Evolutionary conservation across 2,888 invertebrate genomes (phyloP), one percentile per base, ranked within the genome.

Genomic region (Ennomos erosarius): DNA sequence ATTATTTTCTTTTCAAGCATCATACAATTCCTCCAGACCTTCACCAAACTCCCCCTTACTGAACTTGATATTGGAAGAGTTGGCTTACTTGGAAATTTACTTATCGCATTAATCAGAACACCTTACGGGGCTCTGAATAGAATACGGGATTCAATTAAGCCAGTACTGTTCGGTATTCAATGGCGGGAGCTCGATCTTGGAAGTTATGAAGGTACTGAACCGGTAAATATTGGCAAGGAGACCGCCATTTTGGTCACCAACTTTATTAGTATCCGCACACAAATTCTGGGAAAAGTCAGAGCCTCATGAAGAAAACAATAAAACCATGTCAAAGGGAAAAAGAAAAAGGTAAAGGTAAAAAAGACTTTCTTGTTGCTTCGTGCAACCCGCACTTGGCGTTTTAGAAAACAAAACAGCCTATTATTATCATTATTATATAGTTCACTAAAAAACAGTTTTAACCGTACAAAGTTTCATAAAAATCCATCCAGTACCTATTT

Each of bases 71-170:
- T 76, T 73, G 70, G 67, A 69, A 67, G 68, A 69, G 50, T 63
- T 63, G 61, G 70, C 66, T 68, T 65, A 73, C 73, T 78, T 72
- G 71, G 53, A 64, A 84, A 81, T 78, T 82, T 81, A 78, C 76
- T 75, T 81, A 78, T 76, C 75, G 75, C 75, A 79, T 82, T 81
- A 82, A 84, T 85, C 83, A 82, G 69, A 70, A 74, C 71, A 76
- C 78, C 70, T 71, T 79, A 74, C 73, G 67, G 70, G 42, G 56
- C 64, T 63, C 52, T 76, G 77, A 79, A 80, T 80, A 65, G 76
- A 68, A 73, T 75, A 79, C 71, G 65, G 59, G 67, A 75, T 78
- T 75, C 71, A 75, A 77, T 77, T 75, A 67, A 69, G 67, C 65
- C 56, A 54, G 57, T 62, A 62, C 62, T 67, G 74, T 72, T 68